phyloP scores from a whole-genome alignment of 2,797 vertebrate species.

The Pipistrellus nathusii region DNA sequence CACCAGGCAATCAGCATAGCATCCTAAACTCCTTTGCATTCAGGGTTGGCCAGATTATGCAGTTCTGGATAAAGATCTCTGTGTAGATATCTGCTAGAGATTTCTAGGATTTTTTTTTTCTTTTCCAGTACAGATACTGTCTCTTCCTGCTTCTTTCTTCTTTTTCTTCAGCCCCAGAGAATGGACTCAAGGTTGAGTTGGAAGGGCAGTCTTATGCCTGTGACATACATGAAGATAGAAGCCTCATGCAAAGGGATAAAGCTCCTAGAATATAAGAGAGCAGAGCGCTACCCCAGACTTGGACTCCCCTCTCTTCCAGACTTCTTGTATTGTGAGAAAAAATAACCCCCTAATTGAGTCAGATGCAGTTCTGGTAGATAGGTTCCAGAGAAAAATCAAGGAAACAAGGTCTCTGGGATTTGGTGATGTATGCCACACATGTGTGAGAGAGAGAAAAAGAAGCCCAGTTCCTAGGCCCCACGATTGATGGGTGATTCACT shows the following conservation, averaged over 20 bases:
- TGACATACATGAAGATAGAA: background rate
- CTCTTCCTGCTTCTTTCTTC: background rate
- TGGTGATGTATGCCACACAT: background rate
- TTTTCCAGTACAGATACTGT: background rate
- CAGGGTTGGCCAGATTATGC: background rate
- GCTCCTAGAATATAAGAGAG: background rate
- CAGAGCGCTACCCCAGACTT: background rate
- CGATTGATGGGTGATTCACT: background rate
- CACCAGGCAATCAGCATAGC: background rate
- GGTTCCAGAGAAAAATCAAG: constrained; percentile 25
- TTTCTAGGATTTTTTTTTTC: background rate
- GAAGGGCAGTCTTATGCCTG: background rate
- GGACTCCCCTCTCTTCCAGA: background rate
- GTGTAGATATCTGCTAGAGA: constrained; percentile 10
- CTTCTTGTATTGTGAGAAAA: constrained; percentile 8
- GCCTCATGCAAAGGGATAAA: background rate
- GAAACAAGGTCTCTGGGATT: constrained; percentile 24
- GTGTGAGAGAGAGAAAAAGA: background rate
- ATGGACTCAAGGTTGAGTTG: background rate
- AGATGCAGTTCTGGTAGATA: background rate
- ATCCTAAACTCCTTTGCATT: background rate
- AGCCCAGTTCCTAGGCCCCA: background rate
- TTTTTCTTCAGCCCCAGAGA: constrained; percentile 8
- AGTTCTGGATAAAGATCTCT: background rate
- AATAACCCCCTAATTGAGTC: background rate